phyloP scores from a whole-genome alignment of 2,888 invertebrate species.

The Mesochorus sp. region DNA sequence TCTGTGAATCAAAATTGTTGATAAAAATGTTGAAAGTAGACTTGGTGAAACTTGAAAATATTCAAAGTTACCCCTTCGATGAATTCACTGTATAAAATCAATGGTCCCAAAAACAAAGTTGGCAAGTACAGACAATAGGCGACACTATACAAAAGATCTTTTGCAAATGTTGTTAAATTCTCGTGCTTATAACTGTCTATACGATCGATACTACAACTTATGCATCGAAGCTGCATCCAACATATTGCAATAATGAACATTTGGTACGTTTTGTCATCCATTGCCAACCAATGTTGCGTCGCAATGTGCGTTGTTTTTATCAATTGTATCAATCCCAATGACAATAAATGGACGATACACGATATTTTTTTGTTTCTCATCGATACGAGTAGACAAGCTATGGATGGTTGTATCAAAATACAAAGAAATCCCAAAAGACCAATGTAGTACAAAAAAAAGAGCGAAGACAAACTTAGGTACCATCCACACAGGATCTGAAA shows the following conservation, averaged over 20 bases:
- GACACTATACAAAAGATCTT: conserved; percentile 83
- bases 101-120: conserved; percentile 92
- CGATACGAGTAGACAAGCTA: conserved; percentile 83
- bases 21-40: background rate
- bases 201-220: conserved; percentile 88
- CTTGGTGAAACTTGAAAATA: background rate
- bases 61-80: conserved; percentile 79
- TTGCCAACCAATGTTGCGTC: conserved; percentile 81
- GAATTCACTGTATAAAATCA: conserved; percentile 90
- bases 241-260: conserved; percentile 84
- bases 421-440: conserved; percentile 83
- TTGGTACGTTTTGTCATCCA: conserved; percentile 84
- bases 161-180: conserved; percentile 74
- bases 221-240: conserved; percentile 90
- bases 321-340: conserved; percentile 83
- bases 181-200: conserved; percentile 76
- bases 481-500: conserved; percentile 83
- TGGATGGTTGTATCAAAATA: conserved; percentile 84
- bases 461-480: conserved; percentile 83
- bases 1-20: conserved; percentile 63
- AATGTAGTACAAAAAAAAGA: conserved; percentile 83
- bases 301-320: conserved; percentile 82
- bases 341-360: conserved; percentile 84
- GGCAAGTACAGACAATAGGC: conserved; percentile 93
- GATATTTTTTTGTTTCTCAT: conserved; percentile 82